These are phyloP conservation scores for Danio kyathit DNA, from an alignment of 2,797 vertebrate species.

Conservation along the genomic window DNA sequence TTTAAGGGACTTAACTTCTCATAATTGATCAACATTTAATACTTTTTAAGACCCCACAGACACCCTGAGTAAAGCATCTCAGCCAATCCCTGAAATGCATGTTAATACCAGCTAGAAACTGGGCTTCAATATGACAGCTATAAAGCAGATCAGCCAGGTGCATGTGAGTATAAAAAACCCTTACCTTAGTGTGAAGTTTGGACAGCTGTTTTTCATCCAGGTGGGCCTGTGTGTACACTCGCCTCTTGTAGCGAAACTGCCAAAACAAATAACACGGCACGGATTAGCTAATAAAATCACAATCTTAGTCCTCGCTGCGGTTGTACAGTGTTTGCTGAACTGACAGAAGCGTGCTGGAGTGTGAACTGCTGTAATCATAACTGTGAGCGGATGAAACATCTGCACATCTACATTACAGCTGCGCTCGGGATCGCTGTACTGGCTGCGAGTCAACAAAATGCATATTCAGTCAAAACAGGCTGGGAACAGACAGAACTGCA, in stretches of 20 bases:
- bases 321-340: constrained; percentile 3
- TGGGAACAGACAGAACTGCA: background rate
- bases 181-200: constrained; percentile 97
- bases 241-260: constrained; percentile 97
- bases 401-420: constrained; percentile 9
- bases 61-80: no score
- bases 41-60: no score
- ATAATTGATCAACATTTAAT: no score
- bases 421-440: constrained; percentile 14
- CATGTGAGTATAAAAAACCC: background rate
- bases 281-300: constrained; percentile 13
- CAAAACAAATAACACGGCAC: constrained; percentile 63
- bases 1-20: no score
- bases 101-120: no score
- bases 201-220: constrained; percentile 96
- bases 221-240: constrained; percentile 92
- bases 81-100: no score
- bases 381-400: constrained; percentile 18
- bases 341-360: constrained; percentile 8
- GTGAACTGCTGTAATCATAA: constrained; percentile 8
- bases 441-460: constrained; percentile 29
- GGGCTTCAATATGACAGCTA: no score
- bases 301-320: background rate
- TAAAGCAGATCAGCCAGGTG: background rate
- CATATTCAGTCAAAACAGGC: constrained; percentile 2